These are phyloP conservation scores for Timema podura DNA, from an alignment of 2,888 invertebrate genomes.

Conservation along the genomic window DNA sequence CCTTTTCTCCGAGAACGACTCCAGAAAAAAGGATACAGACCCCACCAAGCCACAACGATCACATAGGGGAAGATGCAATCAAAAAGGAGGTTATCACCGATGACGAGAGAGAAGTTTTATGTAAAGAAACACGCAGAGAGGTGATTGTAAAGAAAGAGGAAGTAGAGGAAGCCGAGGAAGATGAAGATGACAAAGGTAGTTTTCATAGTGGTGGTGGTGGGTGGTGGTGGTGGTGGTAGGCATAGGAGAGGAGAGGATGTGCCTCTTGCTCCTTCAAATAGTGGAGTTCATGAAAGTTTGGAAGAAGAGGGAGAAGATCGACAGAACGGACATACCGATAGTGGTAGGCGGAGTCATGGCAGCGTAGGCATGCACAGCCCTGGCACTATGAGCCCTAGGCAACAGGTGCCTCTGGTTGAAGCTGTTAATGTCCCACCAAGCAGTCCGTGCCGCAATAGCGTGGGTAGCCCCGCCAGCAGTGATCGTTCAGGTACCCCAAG, in stretches of 20 bases:
- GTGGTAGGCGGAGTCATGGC: conserved; percentile 31
- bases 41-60: conserved; percentile 51
- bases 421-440: conserved; percentile 39
- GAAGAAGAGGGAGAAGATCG: conserved; percentile 31
- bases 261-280: conserved; percentile 31
- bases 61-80: conserved; percentile 55
- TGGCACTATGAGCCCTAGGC: conserved; percentile 39
- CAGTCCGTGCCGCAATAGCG: conserved; percentile 60
- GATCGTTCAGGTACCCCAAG: conserved; percentile 75
- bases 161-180: conserved; percentile 53
- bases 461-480: conserved; percentile 64
- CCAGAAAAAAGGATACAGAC: conserved; percentile 63
- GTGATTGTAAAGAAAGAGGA: conserved; percentile 56
- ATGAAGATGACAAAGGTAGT: conserved; percentile 45
- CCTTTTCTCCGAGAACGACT: conserved; percentile 65
- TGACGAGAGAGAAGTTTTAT: conserved; percentile 43
- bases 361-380: conserved; percentile 36
- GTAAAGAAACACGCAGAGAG: conserved; percentile 47
- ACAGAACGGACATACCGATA: conserved; percentile 33
- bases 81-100: conserved; percentile 50
- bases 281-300: conserved; percentile 26
- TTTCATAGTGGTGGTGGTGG: conserved; percentile 44
- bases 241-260: conserved; percentile 41
- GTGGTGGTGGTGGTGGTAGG: no score
- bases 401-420: conserved; percentile 42